Base-by-base conservation (phyloP, 2,113 vertebrate genomes). In the Excalfactoria chinensis region DNA sequence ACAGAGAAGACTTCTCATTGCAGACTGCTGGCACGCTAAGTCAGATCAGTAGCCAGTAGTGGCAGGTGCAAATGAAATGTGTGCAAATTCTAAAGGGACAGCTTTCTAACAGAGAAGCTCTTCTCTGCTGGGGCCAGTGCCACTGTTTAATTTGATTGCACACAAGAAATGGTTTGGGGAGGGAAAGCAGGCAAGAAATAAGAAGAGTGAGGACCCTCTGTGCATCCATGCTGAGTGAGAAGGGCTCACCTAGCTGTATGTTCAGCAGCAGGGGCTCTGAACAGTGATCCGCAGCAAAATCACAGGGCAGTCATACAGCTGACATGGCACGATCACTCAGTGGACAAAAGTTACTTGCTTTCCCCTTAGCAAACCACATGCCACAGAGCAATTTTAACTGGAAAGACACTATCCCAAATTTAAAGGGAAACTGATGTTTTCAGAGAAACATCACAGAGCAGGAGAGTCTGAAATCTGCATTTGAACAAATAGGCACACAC, bases 31-130 rank as follows among this genome's bases (percentile, higher is more conserved):
- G 96, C 96, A 93, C 79, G 11, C 4, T 7, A 51, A 89, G 85
- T 67, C 84, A n/a, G 3, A 59, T 16, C 87, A 25, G 84, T 56
- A 73, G 94, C 95, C 95, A 96, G 93, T 46, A 64, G 16, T 0
- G 30, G 92, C 95, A 96, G 94, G 94, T 93, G 96, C 94, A 72
- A 46, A 69, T 5, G 81, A 74, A 71, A 77, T 41, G 30, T 2
- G 51, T 2, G 78, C 43, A 20, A 9, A 40, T 84, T 62, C 95
- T 70, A 51, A 34, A 84, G 81, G 86, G 90, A 81, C 86, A 81
- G 80, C 83, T 93, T 72, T 77, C 76, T 34, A 81, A 94, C 91
- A 96, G 82, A 92, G 91, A 20, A 80, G 87, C 89, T 93, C 87
- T 89, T 96, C 89, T 94, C 81, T 44, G 8, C 48, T 1, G 49